These are phyloP conservation scores for Trichomycterus rosablanca DNA, from an alignment of 2,113 vertebrate species.

Conservation along the genomic window DNA sequence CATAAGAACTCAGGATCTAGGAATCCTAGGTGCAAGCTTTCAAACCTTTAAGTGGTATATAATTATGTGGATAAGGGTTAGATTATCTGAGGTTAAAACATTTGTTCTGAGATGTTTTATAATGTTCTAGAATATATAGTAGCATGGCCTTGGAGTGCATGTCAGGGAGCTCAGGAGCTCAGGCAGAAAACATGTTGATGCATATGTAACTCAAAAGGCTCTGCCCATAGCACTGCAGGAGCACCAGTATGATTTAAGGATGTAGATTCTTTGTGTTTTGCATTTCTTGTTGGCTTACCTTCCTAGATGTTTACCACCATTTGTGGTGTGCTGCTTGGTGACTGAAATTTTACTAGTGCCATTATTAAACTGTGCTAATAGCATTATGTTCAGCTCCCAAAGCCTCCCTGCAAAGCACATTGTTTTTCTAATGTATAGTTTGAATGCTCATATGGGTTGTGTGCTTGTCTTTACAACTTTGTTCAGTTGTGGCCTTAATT, in stretches of 20 bases:
- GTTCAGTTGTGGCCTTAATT: constrained; percentile 9
- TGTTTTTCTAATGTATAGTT: constrained; percentile 3
- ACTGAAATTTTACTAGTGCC: constrained; percentile 21
- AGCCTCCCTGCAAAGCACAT: background rate
- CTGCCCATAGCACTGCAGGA: background rate
- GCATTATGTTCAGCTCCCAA: constrained; percentile 1
- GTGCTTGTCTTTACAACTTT: constrained; percentile 16
- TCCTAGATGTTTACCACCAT: background rate
- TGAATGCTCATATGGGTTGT: background rate
- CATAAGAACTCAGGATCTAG: constrained; percentile 15
- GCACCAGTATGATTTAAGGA: background rate
- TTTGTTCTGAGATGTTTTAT: constrained; percentile 1
- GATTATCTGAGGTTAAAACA: background rate
- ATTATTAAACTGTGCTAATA: constrained; percentile 9
- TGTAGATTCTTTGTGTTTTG: background rate
- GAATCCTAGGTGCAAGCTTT: background rate
- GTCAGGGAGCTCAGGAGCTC: constrained; percentile 3
- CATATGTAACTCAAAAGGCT: background rate
- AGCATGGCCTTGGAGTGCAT: constrained; percentile 5
- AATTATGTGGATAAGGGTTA: background rate
- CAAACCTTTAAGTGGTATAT: background rate
- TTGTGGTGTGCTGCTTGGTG: background rate
- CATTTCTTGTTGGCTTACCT: background rate
- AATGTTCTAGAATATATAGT: background rate
- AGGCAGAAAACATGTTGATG: background rate